These are phyloP conservation scores for Eristalis intricaria DNA, from an alignment of 2,888 invertebrate species.

Conservation along the genomic window DNA sequence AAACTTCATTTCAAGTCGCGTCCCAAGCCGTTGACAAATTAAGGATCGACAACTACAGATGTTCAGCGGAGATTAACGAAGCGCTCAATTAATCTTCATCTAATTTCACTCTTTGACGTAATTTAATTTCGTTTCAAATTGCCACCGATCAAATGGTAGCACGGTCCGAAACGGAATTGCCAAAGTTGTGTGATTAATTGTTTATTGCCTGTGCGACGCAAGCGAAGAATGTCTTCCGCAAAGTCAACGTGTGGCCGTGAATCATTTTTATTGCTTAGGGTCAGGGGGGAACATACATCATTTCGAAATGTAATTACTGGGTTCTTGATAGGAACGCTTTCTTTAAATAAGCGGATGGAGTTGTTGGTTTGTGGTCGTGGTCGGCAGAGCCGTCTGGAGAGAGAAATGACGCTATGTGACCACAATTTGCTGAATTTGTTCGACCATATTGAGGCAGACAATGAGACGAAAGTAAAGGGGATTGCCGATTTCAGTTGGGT, in stretches of 20 bases:
- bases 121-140: conserved; percentile 1
- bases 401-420: too few species aligned
- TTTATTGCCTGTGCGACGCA: conserved; percentile 21
- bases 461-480: too few species aligned
- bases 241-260: conserved; percentile 32
- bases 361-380: too few species aligned
- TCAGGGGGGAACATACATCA: conserved; percentile 1
- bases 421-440: too few species aligned
- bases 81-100: not conserved
- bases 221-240: conserved; percentile 35
- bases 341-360: too few species aligned
- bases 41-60: not conserved
- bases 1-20: not conserved
- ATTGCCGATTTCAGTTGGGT: too few species aligned
- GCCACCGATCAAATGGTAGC: not conserved
- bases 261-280: conserved; percentile 36
- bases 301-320: conserved; percentile 16
- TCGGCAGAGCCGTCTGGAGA: too few species aligned
- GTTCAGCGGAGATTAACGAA: not conserved
- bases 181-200: conserved; percentile 37
- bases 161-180: not conserved
- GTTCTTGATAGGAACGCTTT: not conserved
- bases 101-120: not conserved
- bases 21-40: not conserved
- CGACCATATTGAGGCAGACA: too few species aligned